Percentiles rank a stretch among this genome's conserved stretches.
These are phyloP conservation scores for Ahaetulla prasina DNA, from an alignment of 2,113 vertebrate species.

Conservation along the genomic window DNA sequence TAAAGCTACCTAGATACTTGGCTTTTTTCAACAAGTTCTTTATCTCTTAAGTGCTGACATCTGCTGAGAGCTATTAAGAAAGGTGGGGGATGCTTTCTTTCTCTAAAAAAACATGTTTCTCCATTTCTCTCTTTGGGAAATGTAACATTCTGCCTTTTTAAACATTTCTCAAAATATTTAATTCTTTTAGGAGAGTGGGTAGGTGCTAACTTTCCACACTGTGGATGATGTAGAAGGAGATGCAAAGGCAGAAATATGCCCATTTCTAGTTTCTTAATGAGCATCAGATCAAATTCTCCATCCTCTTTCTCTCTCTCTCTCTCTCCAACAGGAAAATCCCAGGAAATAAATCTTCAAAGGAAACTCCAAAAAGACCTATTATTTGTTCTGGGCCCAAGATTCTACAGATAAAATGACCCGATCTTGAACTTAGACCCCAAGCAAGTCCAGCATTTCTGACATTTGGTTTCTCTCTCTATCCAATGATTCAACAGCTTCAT, in stretches of 20 bases:
- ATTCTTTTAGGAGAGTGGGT: too few species aligned
- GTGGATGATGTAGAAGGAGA: background rate
- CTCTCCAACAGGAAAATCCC: background rate
- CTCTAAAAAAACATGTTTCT: too few species aligned
- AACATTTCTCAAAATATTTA: too few species aligned
- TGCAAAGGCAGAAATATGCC: background rate
- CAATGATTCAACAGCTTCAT: background rate
- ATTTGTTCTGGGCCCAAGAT: background rate
- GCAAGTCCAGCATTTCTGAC: background rate
- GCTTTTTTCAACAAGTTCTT: too few species aligned
- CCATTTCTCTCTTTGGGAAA: too few species aligned
- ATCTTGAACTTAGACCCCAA: background rate
- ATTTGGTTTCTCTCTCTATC: background rate
- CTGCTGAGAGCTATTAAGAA: too few species aligned
- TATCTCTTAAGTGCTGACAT: too few species aligned
- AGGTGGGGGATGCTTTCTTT: too few species aligned
- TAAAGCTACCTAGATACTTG: too few species aligned
- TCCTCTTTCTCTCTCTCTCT: background rate
- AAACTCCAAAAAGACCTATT: background rate
- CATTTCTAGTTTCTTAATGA: background rate
- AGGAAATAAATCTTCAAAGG: background rate
- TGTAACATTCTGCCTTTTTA: too few species aligned
- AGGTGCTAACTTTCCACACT: background rate
- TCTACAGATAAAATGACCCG: background rate
- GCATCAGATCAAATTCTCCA: background rate